A percentile compares a stretch with the other conserved stretches of the same genome.
These are phyloP conservation scores for Mobula birostris DNA, from an alignment of 2,113 vertebrate genomes.

Conservation along the genomic window DNA sequence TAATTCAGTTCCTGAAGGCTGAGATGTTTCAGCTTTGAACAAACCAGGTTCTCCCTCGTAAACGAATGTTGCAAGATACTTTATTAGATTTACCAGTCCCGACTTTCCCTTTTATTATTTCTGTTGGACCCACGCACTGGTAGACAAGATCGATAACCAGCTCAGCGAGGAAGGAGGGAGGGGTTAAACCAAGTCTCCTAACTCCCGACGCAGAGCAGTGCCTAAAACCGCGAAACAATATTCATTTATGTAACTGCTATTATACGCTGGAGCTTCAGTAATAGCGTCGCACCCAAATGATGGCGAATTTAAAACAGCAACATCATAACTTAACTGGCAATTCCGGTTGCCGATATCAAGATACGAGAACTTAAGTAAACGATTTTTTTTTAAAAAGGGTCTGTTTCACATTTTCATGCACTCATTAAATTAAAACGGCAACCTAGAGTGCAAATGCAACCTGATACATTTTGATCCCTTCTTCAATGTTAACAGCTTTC, in stretches of 20 bases:
- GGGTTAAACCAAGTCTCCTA: background rate
- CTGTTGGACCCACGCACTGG: background rate
- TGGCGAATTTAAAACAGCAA: background rate
- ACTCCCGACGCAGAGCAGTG: conserved; percentile 7
- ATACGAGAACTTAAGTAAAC: background rate
- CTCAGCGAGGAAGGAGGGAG: background rate
- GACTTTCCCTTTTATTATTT: conserved; percentile 20
- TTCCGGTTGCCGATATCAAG: background rate
- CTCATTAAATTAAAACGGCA: too few species aligned
- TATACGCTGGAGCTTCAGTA: background rate
- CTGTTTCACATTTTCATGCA: too few species aligned
- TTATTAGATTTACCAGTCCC: conserved; percentile 16
- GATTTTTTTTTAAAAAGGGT: too few species aligned
- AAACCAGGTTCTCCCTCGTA: background rate
- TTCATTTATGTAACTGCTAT: conserved; percentile 20
- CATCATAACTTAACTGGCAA: background rate
- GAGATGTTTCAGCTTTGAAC: background rate
- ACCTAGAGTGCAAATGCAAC: background rate
- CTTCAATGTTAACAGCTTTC: background rate
- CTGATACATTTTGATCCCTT: background rate
- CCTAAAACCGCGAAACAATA: background rate
- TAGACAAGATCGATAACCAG: background rate
- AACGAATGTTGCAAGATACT: background rate
- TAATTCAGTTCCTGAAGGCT: background rate
- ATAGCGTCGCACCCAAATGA: conserved; percentile 26